Conservation (phyloP, 2,888 invertebrate species). For the Tachina grossa region DNA sequence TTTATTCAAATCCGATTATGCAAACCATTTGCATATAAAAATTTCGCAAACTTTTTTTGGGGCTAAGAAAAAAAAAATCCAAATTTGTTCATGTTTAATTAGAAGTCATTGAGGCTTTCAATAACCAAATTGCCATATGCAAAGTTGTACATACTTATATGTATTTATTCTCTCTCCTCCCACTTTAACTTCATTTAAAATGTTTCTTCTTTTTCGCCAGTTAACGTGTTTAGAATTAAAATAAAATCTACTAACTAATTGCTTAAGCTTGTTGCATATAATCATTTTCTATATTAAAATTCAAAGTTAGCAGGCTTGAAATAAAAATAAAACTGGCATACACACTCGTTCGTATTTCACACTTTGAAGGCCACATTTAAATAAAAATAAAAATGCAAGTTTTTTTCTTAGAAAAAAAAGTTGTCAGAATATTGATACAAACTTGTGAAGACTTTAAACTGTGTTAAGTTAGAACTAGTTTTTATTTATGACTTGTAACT, state of each 20-base stretch:
- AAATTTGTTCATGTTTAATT: background rate
- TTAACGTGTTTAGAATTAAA: constrained; percentile 63
- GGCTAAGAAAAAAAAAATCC: background rate
- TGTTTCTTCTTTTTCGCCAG: constrained; percentile 35
- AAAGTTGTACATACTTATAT: background rate
- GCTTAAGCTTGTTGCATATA: constrained; percentile 54
- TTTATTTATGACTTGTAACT: constrained; percentile 53
- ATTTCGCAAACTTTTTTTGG: background rate
- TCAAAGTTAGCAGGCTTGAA: constrained; percentile 55
- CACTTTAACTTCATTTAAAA: constrained; percentile 20
- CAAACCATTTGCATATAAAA: background rate
- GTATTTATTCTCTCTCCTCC: constrained; percentile 8
- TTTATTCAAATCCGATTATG: background rate
- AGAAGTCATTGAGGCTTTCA: background rate
- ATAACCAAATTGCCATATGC: background rate
- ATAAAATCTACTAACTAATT: constrained; percentile 42
- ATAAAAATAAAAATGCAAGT: constrained; percentile 11
- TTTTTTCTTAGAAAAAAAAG: constrained; percentile 2
- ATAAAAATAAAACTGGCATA: constrained; percentile 35
- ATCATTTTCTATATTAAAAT: constrained; percentile 50
- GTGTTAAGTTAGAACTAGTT: constrained; percentile 62
- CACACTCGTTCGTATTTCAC: constrained; percentile 26
- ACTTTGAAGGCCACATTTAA: constrained; percentile 59
- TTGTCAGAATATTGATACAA: constrained; percentile 23
- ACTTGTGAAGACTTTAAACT: constrained; percentile 35